Base-by-base conservation (phyloP, 1,140 invertebrate species). In the Pteromalus puparum region DNA sequence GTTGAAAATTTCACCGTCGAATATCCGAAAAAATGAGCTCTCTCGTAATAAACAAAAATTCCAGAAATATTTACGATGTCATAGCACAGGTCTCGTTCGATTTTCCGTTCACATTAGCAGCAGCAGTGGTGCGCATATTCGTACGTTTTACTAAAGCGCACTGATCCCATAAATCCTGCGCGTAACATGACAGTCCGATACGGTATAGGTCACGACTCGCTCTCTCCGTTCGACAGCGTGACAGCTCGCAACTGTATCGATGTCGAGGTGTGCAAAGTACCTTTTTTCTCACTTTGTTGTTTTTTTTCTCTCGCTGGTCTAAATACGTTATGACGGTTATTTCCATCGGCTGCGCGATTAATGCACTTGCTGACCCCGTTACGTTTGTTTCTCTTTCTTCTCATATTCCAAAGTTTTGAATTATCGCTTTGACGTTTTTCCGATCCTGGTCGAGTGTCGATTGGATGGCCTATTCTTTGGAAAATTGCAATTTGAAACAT, bases 91-190 rank as follows among this genome's bases (percentile, higher is more conserved):
- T 61, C n/a, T 34, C 30, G 53, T 61, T 21, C 53, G 53, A 61
- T 61, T 61, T 61, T 61, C n/a, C 53, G 18, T 61, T 61, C 18
- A 61, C 0, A 61, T 61, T 61, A 61, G 18, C 53, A 61, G 53
- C 15, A 46, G 13, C 42, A 18, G 2, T 18, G 18, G 30, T 10
- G 53, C 53, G 21, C 7, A n/a, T 53, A 15, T 13, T 4, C 18
- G 18, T 61, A 61, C 21, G 21, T 61, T 61, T 61, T 61, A 6
- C 53, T 21, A 61, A 61, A 61, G 53, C 53, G 53, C 18, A n/a
- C 53, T 61, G 53, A 61, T 61, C 53, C 53, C 53, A 61, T 61
- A 61, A 61, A 61, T 61, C 53, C 53, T n/a, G n/a, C 53, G 53
- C 15, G 18, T 61, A 61, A 61, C 53, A 61, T 61, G 53, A 61